Base-by-base conservation (phyloP, 1,140 invertebrate genomes). In the Aricia agestis region DNA sequence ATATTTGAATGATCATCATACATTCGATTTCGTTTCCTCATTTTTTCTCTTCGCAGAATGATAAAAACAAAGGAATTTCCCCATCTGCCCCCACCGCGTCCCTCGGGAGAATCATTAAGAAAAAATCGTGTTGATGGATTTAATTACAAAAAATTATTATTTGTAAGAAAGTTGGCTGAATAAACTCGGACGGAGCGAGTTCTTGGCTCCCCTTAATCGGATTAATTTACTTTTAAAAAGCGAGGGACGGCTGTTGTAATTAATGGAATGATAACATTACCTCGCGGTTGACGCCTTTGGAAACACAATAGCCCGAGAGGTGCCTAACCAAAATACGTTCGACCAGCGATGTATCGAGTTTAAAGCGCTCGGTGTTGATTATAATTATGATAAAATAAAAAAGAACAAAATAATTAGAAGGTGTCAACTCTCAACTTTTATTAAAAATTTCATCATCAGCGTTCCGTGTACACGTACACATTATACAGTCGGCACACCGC, bases 111-210 rank as follows among this genome's bases (percentile, higher is more conserved):
- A 91, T 89, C 87, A 89, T 91, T 91, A 91, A 82, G 89, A 91
- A 91, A 91, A 91, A 91, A 91, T 91, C 89, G 89, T 91, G 89
- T 91, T 91, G 89, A 91, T 89, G 89, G 89, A 91, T 91, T 91
- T 91, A 91, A 91, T 91, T 91, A 91, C 85, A 87, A 91, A 89
- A 91, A 89, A 89, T 91, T 89, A 91, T 89, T 89, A 89, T 89
- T 89, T 84, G 78, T 86, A 87, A 91, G 87, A 91, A 91, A 89
- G 82, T 89, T 89, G 81, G 76, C 83, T 86, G 87, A 89, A 89
- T 89, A 89, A 88, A 91, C 83, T 87, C 80, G 86, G 84, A 87
- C 81, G 83, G 85, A 91, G 89, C 85, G 89, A 86, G 87, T 91
- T 89, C 87, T 86, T 89, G 89, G 89, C 87, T 89, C 84, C 83